Evolutionary conservation across 2,888 invertebrate species (phyloP), one percentile per base, ranked within the genome.

Genomic region (Trichopoda pennipes): DNA sequence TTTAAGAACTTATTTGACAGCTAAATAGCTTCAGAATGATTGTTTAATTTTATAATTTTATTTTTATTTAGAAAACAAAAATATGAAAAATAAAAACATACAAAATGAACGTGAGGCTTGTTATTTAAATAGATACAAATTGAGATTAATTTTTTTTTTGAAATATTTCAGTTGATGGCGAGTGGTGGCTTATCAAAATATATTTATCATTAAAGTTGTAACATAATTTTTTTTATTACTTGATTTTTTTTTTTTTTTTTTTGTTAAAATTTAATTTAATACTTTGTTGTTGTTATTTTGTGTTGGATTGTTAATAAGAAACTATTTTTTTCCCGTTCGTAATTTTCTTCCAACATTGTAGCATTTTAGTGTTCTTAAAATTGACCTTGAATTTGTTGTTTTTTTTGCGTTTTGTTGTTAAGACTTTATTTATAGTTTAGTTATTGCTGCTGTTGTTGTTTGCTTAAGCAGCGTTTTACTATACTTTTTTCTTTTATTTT

Each of bases 381-480:
- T 64, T 64, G 49, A 74, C 74, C 74, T 74, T 74, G 74, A 74
- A 64, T 64, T 49, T 51, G 6, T 44, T 44, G 3, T 44, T 44
- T 7, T 38, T 38, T 38, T 10, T 38, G 10, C 12, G 1, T 38
- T 14, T 14, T 6, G 38, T 32, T 63, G 17, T 64, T 38, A 17
- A 64, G 56, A 64, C 23, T 74, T 64, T 55, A 55, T 73, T 63
- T 74, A 73, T 32, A 73, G 53, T 55, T 63, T 73, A 73, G 53
- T 19, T 56, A n/a, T 2, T 68, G 10, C 16, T 69, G 21, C 12
- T 68, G 10, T 10, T 69, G 21, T 8, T 68, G 10, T 23, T 35
- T 9, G 4, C 38, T 32, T 70, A 9, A 49, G 21, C 10, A 60
- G 38, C 17, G 19, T 42, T 44, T n/a, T n/a, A n/a, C n/a, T n/a